phyloP scores from a whole-genome alignment of 2,797 vertebrate species.

The Gadopsis marmoratus region DNA sequence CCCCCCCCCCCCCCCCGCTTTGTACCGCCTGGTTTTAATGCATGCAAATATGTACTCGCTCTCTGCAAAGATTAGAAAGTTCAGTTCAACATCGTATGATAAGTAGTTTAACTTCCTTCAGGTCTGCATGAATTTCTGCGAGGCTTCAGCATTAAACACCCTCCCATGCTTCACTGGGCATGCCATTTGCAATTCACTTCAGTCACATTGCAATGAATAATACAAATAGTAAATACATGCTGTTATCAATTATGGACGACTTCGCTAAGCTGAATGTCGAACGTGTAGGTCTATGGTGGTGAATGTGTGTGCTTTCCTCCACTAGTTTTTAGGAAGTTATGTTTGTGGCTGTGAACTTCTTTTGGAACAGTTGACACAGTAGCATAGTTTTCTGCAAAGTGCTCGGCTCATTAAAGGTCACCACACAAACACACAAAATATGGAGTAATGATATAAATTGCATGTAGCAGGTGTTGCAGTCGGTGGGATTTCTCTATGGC shows the following conservation, averaged over 20 bases:
- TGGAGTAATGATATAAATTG: constrained; percentile 52
- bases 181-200: too few relatives aligned
- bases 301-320: constrained; percentile 12
- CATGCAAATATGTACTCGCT: constrained; percentile 35
- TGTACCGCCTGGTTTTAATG: constrained; percentile 12
- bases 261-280: constrained; percentile 29
- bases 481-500: constrained; percentile 8
- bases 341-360: constrained; percentile 2
- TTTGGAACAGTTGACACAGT: neutral
- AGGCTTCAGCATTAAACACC: constrained; percentile 17
- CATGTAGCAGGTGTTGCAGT: constrained; percentile 39
- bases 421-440: constrained; percentile 49
- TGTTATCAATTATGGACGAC: constrained; percentile 71
- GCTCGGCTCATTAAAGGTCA: constrained; percentile 5
- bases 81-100: constrained; percentile 7
- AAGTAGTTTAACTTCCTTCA: constrained; percentile 39
- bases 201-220: constrained; percentile 66
- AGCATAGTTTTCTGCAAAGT: neutral
- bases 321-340: neutral
- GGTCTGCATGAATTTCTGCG: constrained; percentile 25
- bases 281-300: constrained; percentile 10
- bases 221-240: constrained; percentile 64
- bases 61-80: constrained; percentile 32
- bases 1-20: constrained; percentile 7
- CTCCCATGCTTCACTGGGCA: constrained; percentile 22